Evolutionary conservation across 2,888 invertebrate species (phyloP).

Genomic region (Sylvicola cinctus): DNA sequence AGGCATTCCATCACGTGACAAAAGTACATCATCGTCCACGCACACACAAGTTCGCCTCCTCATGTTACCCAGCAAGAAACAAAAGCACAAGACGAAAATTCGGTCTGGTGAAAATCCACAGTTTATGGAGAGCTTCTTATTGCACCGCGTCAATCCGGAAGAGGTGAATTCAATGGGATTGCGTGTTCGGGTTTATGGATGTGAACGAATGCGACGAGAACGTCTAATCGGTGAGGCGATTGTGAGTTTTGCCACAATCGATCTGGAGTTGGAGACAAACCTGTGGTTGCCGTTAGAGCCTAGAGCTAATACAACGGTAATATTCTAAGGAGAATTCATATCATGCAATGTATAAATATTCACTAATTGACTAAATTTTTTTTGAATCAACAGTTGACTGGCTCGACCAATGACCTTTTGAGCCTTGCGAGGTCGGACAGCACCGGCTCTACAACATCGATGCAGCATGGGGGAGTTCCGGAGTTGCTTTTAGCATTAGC

Average conservation of each 20-base stretch:
- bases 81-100: constrained; percentile 86
- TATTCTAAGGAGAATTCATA: constrained; percentile 7
- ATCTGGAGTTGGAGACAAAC: constrained; percentile 75
- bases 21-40: constrained; percentile 43
- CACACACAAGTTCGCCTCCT: constrained; percentile 63
- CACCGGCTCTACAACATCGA: constrained; percentile 82
- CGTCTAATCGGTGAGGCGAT: constrained; percentile 78
- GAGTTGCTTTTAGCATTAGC: constrained; percentile 74
- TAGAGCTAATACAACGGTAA: constrained; percentile 34
- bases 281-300: constrained; percentile 74
- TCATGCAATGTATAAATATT: background rate
- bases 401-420: constrained; percentile 38
- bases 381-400: constrained; percentile 23
- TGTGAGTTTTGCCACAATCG: constrained; percentile 75
- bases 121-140: constrained; percentile 77
- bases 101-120: constrained; percentile 78
- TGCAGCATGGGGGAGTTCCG: constrained; percentile 76
- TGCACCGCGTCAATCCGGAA: constrained; percentile 84
- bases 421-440: constrained; percentile 82
- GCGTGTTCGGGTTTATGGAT: constrained; percentile 74
- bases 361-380: constrained; percentile 1
- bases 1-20: constrained; percentile 49
- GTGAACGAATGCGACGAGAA: constrained; percentile 82
- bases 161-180: constrained; percentile 85
- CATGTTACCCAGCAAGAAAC: constrained; percentile 77